A percentile compares a stretch with the other conserved stretches of the same genome.
phyloP scores from a whole-genome alignment of 1,140 invertebrate species.

The Zaprionus nigranus region DNA sequence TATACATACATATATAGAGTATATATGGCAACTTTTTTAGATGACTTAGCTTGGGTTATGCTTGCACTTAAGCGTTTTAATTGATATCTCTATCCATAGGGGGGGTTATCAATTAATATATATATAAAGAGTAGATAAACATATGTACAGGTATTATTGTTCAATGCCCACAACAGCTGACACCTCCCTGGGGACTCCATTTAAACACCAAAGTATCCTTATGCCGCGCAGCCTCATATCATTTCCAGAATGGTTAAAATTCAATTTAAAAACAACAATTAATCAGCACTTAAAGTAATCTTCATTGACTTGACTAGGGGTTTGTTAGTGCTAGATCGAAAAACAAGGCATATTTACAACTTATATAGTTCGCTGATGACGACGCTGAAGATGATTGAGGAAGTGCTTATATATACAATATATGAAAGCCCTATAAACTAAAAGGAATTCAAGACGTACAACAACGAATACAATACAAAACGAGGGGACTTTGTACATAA shows the following conservation, averaged over 20 bases:
- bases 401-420: conserved; percentile 1
- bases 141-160: conserved; percentile 11
- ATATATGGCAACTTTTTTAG: conserved; percentile 19
- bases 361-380: conserved; percentile 6
- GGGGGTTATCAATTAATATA: conserved; percentile 31
- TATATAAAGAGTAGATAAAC: conserved; percentile 17
- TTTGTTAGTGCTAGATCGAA: neutral
- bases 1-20: conserved; percentile 1
- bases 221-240: conserved; percentile 3
- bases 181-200: neutral
- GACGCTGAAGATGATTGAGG: conserved; percentile 4
- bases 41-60: conserved; percentile 11
- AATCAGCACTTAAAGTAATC: neutral
- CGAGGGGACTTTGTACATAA: conserved; percentile 50
- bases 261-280: conserved; percentile 12
- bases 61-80: neutral
- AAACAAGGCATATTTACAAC: neutral
- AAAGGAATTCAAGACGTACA: conserved; percentile 36
- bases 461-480: conserved; percentile 49
- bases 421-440: conserved; percentile 16
- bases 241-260: conserved; percentile 21
- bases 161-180: conserved; percentile 20
- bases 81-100: conserved; percentile 7
- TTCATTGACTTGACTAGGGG: neutral
- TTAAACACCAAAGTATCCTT: neutral